Conservation (phyloP, 1,140 invertebrate species). For the Ceratina calcarata region DNA sequence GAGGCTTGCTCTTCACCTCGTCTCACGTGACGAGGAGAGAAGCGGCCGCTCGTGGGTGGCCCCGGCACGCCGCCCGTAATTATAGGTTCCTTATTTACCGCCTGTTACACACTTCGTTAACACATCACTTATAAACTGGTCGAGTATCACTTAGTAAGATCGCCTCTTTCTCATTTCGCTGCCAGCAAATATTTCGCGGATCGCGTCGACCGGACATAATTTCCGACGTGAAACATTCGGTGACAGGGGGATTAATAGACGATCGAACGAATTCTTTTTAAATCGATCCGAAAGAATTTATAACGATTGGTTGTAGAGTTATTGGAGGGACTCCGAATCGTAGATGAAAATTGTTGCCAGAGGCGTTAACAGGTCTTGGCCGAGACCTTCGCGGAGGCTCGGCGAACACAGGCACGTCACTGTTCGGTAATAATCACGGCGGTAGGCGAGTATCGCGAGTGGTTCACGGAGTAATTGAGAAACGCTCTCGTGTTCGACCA, state of each 20-base stretch:
- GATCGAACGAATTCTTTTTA: no score
- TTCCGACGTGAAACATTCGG: neutral
- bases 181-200: neutral
- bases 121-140: constrained; percentile 78
- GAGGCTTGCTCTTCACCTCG: constrained; percentile 29
- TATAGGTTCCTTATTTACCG: constrained; percentile 80
- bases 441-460: constrained; percentile 53
- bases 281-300: no score
- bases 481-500: constrained; percentile 65
- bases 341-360: neutral
- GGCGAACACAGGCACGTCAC: constrained; percentile 53
- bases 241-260: no score
- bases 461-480: constrained; percentile 50
- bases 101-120: constrained; percentile 80
- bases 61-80: constrained; percentile 75
- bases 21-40: constrained; percentile 43
- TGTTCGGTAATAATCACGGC: constrained; percentile 65
- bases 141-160: constrained; percentile 62
- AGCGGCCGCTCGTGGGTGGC: constrained; percentile 72
- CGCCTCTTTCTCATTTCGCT: constrained; percentile 15
- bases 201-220: neutral
- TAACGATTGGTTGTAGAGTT: no score
- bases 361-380: constrained; percentile 55
- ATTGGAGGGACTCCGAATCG: no score
- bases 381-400: constrained; percentile 62